Conservation (phyloP, 2,113 vertebrate species). For the Castor canadensis region DNA sequence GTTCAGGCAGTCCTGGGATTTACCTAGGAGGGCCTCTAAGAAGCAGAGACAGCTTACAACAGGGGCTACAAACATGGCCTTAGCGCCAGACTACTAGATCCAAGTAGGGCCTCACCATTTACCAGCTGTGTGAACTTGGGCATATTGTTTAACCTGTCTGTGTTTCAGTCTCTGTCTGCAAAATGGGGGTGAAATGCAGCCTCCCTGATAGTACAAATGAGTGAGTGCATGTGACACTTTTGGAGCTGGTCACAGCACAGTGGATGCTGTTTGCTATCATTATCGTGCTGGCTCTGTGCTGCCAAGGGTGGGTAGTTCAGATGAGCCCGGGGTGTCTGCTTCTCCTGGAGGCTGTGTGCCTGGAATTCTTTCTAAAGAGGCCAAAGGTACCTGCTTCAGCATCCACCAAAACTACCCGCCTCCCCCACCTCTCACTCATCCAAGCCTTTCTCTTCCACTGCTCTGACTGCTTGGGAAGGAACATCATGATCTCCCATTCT, state of each 20-base stretch:
- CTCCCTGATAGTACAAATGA: fast-evolving
- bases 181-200: neutral
- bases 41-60: neutral
- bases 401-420: neutral
- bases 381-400: neutral
- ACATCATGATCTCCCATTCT: neutral
- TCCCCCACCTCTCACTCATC: no score
- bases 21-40: neutral
- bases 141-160: neutral
- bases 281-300: neutral
- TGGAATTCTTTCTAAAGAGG: neutral
- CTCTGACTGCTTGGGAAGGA: no score
- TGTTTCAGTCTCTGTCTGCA: neutral
- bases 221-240: fast-evolving
- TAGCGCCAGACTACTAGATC: neutral
- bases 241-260: neutral
- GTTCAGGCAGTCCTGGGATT: neutral
- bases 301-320: neutral
- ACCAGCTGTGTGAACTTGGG: neutral
- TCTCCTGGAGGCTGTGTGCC: neutral
- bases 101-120: neutral
- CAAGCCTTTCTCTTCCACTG: neutral
- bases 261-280: fast-evolving
- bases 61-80: neutral
- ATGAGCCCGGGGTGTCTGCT: neutral